Conservation (phyloP, 37 sponge, comb jelly and placozoan genomes). For the Halichondria panicea region DNA sequence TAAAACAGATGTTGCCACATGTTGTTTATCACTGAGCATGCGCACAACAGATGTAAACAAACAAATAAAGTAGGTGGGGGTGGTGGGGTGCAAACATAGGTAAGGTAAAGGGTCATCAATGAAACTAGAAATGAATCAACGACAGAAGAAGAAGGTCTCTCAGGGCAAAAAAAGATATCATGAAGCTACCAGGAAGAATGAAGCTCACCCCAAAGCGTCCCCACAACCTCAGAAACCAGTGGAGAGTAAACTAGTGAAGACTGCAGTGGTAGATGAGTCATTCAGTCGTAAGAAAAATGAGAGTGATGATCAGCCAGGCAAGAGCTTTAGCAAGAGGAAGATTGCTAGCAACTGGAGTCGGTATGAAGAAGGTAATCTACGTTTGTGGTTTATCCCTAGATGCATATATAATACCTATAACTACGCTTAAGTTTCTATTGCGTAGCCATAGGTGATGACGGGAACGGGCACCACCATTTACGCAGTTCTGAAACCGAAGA, state of each 20-base stretch:
- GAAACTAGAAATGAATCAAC: slow-evolving; percentile 1
- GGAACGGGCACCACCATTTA: no score
- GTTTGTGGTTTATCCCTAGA: background rate
- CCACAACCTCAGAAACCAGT: background rate
- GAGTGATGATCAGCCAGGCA: no score
- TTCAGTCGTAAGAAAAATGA: no score
- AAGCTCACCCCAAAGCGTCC: background rate
- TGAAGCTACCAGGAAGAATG: slow-evolving; percentile 16
- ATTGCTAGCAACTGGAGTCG: slow-evolving; percentile 36
- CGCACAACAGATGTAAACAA: no score
- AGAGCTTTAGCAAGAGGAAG: slow-evolving; percentile 33
- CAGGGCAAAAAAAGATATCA: slow-evolving; percentile 28
- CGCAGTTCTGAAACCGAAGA: slow-evolving; percentile 40
- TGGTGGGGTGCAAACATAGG: no score
- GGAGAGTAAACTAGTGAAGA: background rate
- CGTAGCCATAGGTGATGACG: no score
- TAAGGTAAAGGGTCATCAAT: no score
- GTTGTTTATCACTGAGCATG: no score
- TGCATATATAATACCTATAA: no score
- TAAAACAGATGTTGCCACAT: no score
- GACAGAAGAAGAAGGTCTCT: slow-evolving; percentile 51
- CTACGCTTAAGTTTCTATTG: no score
- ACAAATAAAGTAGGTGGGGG: no score
- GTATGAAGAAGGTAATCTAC: slow-evolving; percentile 17
- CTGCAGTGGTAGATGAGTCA: background rate